Evolutionary conservation across 2,113 vertebrate genomes (phyloP), one percentile per base, ranked within the genome.

Genomic region (Coracopsis vasa): DNA sequence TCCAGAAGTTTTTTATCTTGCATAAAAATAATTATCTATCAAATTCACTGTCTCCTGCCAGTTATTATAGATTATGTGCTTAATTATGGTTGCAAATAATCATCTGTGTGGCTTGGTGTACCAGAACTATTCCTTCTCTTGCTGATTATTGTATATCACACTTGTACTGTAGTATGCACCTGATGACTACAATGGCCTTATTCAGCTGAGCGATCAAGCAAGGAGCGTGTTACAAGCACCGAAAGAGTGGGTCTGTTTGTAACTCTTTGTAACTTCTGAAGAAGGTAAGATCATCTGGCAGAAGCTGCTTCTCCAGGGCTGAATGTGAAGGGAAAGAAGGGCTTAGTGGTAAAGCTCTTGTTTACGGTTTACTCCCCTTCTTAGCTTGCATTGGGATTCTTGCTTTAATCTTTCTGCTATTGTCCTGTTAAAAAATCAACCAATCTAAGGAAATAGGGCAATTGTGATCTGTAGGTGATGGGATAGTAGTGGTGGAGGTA

Each of bases 241-340:
- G 98, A 99, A 99, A 99, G 99, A 99, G 97, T 99, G 99, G 99
- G 99, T 99, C 98, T 99, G 99, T 98, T 99, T 99, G 96, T 99
- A 99, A 98, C 96, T 97, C 95, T 95, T 96, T 97, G 92, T 97
- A 98, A 97, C 94, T 96, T 83, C 95, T 82, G 77, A 94, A 95
- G 98, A 97, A 97, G 97, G 97, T 97, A 97, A 97, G 97, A 92
- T 42, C 3, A 13, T 28, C 62, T 72, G 88, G 20, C 60, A 85
- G 88, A 88, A 88, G 39, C 70, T 86, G 56, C 29, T 13, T 31
- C 78, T 93, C 27, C 84, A 41, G 60, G 54, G 87, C 67, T 92
- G 73, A 80, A 81, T 16, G 97, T 91, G 92, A 94, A 94, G 65
- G 79, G 47, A 88, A 90, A 71, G 56, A 88, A 95, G 61, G 64